A percentile compares a stretch with the other conserved stretches of the same genome.
These are phyloP conservation scores for Drosophila cracens DNA, from an alignment of 2,888 invertebrate genomes.

Conservation along the genomic window DNA sequence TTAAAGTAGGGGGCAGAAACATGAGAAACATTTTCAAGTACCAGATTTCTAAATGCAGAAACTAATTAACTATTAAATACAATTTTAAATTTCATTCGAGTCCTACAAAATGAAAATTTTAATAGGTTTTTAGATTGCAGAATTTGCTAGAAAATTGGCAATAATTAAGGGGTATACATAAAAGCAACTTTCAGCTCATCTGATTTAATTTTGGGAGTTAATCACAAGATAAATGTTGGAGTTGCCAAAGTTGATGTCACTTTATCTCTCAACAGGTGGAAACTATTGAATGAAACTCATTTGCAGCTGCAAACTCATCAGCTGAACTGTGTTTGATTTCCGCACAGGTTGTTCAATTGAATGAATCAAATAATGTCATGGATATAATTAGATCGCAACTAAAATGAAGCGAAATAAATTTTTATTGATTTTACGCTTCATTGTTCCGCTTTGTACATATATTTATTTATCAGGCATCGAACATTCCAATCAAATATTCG, in stretches of 20 bases:
- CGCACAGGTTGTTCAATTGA: conserved; percentile 3
- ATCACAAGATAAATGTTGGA: conserved; percentile 43
- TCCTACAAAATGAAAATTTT: neutral
- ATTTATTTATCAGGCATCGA: conserved; percentile 16
- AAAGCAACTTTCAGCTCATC: neutral
- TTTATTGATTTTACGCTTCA: conserved; percentile 37
- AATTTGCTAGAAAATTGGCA: neutral
- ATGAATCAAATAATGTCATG: neutral
- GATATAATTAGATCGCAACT: conserved; percentile 2
- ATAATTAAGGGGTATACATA: neutral
- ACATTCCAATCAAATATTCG: neutral
- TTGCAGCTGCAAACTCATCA: neutral
- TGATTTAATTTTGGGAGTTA: conserved; percentile 14
- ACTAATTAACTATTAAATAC: conserved; percentile 12
- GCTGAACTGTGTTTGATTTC: neutral
- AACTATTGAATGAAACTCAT: neutral
- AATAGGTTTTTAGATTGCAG: accelerated
- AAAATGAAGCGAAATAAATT: conserved; percentile 26
- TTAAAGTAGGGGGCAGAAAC: conserved; percentile 1
- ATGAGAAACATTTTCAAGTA: conserved; percentile 3
- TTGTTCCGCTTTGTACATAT: conserved; percentile 2
- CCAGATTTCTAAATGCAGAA: conserved; percentile 16
- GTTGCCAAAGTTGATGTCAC: neutral
- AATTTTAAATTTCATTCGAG: conserved; percentile 2
- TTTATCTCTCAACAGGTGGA: neutral